A percentile compares a stretch with the other conserved stretches of the same genome.
phyloP scores from a whole-genome alignment of 2,113 vertebrate species.

The Oreochromis tanganicae region DNA sequence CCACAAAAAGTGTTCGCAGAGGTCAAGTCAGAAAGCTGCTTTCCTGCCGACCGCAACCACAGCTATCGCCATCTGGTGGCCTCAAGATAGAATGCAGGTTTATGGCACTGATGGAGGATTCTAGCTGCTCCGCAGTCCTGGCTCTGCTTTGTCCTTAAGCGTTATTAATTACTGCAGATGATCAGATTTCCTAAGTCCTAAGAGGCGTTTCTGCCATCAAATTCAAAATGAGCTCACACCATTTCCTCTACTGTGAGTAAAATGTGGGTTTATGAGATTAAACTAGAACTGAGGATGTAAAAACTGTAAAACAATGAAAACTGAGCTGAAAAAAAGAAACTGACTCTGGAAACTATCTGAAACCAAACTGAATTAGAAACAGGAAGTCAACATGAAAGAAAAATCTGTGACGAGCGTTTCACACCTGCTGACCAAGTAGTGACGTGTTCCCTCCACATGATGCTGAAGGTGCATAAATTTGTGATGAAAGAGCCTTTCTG shows the following conservation, averaged over 20 bases:
- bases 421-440: not conserved
- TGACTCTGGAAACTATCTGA: not conserved
- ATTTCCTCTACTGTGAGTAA: not conserved
- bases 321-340: not conserved
- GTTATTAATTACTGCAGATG: not conserved
- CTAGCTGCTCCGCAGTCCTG: not conserved
- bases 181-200: not conserved
- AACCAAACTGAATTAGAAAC: not conserved
- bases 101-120: not conserved
- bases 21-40: not conserved
- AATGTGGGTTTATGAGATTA: not conserved
- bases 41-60: accelerated
- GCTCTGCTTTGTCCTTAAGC: not conserved
- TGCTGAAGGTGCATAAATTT: not conserved
- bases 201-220: accelerated
- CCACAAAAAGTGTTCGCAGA: not conserved
- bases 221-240: not conserved
- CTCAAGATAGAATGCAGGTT: not conserved
- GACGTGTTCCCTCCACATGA: not conserved
- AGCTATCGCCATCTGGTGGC: not conserved
- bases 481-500: not conserved
- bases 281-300: not conserved
- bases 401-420: not conserved
- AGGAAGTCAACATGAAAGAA: not conserved
- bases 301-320: not conserved